Evolutionary conservation across 2,888 invertebrate genomes (phyloP).

Genomic region (Blastobasis lacticolella): DNA sequence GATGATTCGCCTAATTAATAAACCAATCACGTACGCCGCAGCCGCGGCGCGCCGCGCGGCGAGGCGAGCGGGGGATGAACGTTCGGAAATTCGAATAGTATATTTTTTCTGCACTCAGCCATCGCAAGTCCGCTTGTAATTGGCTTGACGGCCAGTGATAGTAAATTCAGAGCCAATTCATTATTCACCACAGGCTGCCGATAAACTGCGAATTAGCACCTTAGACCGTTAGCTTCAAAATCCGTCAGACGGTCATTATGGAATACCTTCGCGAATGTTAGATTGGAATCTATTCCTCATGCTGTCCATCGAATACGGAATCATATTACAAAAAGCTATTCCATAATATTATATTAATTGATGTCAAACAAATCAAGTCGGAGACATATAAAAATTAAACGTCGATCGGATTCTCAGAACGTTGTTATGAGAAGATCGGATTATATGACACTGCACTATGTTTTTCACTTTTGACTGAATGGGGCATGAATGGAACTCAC

Average conservation of each 20-base stretch:
- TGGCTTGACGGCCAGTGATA: conserved; percentile 62
- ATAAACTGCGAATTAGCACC: conserved; percentile 17
- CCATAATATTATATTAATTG: too few relatives aligned
- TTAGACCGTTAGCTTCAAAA: conserved; percentile 10
- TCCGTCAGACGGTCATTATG: conserved; percentile 31
- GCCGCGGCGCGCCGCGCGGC: conserved; percentile 72
- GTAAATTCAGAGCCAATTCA: conserved; percentile 55
- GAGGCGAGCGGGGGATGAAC: conserved; percentile 72
- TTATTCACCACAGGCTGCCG: conserved; percentile 32
- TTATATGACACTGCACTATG: conserved; percentile 46
- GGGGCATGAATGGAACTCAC: conserved; percentile 39
- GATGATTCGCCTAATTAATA: conserved; percentile 75
- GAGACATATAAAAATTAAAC: conserved; percentile 33
- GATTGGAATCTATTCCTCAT: conserved; percentile 26
- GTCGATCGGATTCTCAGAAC: conserved; percentile 39
- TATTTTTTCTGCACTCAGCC: conserved; percentile 67
- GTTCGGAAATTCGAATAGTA: conserved; percentile 70
- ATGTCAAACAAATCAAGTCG: too few relatives aligned
- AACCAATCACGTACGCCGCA: conserved; percentile 74
- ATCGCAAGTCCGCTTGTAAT: conserved; percentile 67
- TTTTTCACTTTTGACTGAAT: conserved; percentile 43
- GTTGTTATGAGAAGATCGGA: conserved; percentile 38
- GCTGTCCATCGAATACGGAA: too few relatives aligned
- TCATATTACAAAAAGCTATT: too few relatives aligned
- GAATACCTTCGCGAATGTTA: conserved; percentile 27